Conservation (phyloP, 2,888 invertebrate genomes). For the Ferrisia virgata region DNA sequence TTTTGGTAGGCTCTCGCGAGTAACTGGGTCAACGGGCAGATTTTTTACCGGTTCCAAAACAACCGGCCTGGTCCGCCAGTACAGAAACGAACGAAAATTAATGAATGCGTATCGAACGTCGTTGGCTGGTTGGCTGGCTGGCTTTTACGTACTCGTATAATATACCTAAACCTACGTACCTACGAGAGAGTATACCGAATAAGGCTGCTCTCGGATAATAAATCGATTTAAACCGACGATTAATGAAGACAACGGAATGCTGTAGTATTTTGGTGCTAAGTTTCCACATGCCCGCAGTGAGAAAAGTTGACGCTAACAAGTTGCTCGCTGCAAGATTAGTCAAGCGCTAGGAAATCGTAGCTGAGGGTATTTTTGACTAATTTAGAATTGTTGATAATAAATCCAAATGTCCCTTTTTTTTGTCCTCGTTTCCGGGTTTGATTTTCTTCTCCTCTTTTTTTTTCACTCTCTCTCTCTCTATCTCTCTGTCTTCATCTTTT, state of each 20-base stretch:
- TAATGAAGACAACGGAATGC: constrained; percentile 1
- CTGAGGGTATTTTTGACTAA: not conserved
- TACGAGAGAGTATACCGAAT: no score
- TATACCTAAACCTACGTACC: not conserved
- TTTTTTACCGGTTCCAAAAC: constrained; percentile 2
- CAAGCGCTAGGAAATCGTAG: not conserved
- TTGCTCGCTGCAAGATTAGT: not conserved
- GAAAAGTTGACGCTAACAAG: constrained; percentile 17
- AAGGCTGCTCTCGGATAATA: not conserved
- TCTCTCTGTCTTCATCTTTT: no score
- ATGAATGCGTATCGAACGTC: not conserved
- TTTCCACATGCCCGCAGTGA: not conserved
- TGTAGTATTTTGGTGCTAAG: not conserved
- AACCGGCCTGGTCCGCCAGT: not conserved
- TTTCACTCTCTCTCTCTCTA: not conserved
- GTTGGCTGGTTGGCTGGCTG: not conserved
- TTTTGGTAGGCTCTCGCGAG: not conserved
- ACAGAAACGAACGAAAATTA: not conserved
- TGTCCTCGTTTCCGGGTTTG: not conserved
- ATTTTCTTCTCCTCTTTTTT: no score
- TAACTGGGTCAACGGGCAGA: not conserved
- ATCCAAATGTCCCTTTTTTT: not conserved
- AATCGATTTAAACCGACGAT: constrained; percentile 1
- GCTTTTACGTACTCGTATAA: not conserved
- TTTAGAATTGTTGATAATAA: not conserved